Evolutionary conservation across 2,888 invertebrate genomes (phyloP), one percentile per base, ranked within the genome.

Genomic region (Agonopterix alstromeriana): DNA sequence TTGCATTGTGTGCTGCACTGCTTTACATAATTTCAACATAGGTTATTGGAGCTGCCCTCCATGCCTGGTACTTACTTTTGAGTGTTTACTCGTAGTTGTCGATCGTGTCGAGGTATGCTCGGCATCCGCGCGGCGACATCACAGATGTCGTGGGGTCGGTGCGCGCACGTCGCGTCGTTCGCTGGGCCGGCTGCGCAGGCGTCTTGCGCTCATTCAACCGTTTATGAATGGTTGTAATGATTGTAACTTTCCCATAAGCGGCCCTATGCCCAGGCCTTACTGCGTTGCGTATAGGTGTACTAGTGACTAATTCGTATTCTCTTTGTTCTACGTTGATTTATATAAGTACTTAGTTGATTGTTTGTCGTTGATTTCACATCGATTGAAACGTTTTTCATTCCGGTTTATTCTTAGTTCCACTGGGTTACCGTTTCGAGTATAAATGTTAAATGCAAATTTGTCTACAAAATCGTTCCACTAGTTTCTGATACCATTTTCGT

Each of bases 141-240:
- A 70, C 69, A 70, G 74, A 71, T 72, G 76, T 73, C 70, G 75
- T 63, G 62, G 63, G 67, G 71, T 66, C 67, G 70, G 64, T 65
- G 70, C 68, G 67, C 65, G 69, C 71, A 69, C 73, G 70, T 70
- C 67, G 17, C 73, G 70, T 70, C 67, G 17, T 8, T 42, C 71
- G 70, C 54, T 44, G 63, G 57, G 58, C 54, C 65, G 70, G 71
- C 71, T 65, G 74, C 75, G 73, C 76, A 63, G 67, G 73, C 65
- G 77, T 74, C 75, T 76, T 77, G 78, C 73, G 77, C 79, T 80
- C 84, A 83, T 85, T 87, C 82, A 85, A 79, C 76, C 82, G 78
- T 77, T 80, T 73, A 83, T 84, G 84, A 85, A 86, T 85, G 86
- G 77, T 77, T 64, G 80, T 81, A 80, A 81, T 73, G 73, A 75